Evolutionary conservation across 2,888 invertebrate species (phyloP), one percentile per base, ranked within the genome.

Genomic region (Cephus rjabovi): DNA sequence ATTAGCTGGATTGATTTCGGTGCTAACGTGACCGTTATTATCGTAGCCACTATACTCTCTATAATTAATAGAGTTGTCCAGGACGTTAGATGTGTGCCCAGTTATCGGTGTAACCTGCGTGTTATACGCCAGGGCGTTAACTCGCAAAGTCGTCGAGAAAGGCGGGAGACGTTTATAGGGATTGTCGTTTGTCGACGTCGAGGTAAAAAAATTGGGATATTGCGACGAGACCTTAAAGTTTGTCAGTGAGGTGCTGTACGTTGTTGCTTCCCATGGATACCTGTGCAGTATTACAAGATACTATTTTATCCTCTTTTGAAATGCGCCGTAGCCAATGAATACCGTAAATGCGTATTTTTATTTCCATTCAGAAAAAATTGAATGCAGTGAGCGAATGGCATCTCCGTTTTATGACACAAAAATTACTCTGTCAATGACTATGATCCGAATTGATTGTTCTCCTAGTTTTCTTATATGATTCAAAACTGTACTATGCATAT

Each of bases 261-360:
- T 89, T 81, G 91, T 90, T 78, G 88, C 79, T 82, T 87, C 87
- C 90, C 87, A 89, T 85, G 86, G 87, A 83, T 89, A 91, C 90
- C 91, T 91, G 89, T 83, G 81, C 87, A 84, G 81, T 84, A 85
- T 73, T 75, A 75, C 73, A 78, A 31, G 31, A 71, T 71, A 71
- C 71, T 15, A 71, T 71, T 71, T 40, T 40, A 40, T 23, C 23
- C 40, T 40, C 40, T 40, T 40, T 40, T 23, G 6, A 40, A 23
- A 40, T 40, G 15, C 40, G 40, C 6, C 40, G 23, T 40, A 40
- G 23, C 40, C 40, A 40, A 9, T 40, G 23, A 23, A 23, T 40
- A 40, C 9, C 23, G 40, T 40, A 40, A 40, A 40, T 23, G 40
- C 6, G 40, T 40, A 40, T 40, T 40, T 40, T 15, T 37, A 37